Evolutionary conservation across 2,888 invertebrate species (phyloP), one percentile per base, ranked within the genome.

Genomic region (Saturnia pavonia): DNA sequence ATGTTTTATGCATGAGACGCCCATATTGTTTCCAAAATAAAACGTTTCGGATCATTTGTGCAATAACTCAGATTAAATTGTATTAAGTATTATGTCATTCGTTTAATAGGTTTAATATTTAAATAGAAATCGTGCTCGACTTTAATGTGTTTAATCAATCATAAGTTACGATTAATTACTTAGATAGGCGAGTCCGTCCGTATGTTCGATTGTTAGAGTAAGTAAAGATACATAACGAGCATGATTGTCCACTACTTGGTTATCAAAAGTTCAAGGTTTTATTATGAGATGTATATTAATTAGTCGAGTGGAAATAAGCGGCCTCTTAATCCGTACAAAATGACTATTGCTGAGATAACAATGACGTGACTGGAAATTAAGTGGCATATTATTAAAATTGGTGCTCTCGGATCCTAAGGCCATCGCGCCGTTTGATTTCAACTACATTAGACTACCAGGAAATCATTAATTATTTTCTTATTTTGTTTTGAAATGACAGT

Each of bases 91-190:
- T 91, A 91, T 91, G 91, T 92, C 92, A 91, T 89, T 88, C 83
- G 84, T 81, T 78, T 90, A 91, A 92, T 92, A 91, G 87, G 89
- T 90, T 88, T 91, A 88, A 88, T 91, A 93, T 94, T 92, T 87
- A 92, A 92, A 94, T 92, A 82, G 85, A 86, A 91, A 85, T 92
- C 94, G 92, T 93, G 93, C 89, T 85, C 85, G 86, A 82, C 80
- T 88, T 87, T 91, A 92, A 93, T 93, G 92, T 88, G 85, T 89
- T 93, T 91, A 94, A 94, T 94, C 93, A 93, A 94, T 94, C 94
- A 93, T 91, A 89, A 87, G 86, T 82, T 83, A 89, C 92, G 93
- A 94, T 94, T 94, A 94, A 93, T 94, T 94, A 92, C 90, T 85
- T 76, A 91, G 93, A 93, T 93, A 93, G 83, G 90, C 84, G 83